Conservation (phyloP, 2,113 vertebrate species). For the Odocoileus hemionus region DNA sequence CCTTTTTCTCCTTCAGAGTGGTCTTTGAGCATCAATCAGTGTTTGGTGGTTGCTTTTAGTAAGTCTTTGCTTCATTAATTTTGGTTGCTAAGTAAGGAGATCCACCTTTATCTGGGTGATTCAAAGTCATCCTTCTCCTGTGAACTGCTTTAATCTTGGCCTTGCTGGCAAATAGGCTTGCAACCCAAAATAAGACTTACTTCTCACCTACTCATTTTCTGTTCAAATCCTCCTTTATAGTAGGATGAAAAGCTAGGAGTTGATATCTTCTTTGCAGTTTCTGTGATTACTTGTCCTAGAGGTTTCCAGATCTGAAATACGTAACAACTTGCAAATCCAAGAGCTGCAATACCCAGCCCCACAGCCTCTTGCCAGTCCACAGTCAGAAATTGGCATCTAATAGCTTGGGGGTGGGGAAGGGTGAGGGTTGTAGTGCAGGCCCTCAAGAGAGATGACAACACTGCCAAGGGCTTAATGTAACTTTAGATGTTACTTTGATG, state of each 20-base stretch:
- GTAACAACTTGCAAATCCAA: background rate
- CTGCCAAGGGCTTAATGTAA: background rate
- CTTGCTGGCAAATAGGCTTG: conserved; percentile 75
- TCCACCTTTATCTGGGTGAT: conserved; percentile 78
- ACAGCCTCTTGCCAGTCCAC: background rate
- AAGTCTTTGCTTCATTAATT: conserved; percentile 90
- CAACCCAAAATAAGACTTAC: conserved; percentile 91
- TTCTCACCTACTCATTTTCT: conserved; percentile 94
- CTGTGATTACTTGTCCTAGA: background rate
- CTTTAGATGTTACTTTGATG: background rate
- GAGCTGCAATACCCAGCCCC: background rate
- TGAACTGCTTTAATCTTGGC: background rate
- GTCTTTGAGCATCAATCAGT: conserved; percentile 73
- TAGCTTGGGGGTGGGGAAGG: background rate
- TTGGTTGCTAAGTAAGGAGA: conserved; percentile 89
- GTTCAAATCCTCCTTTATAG: conserved; percentile 97
- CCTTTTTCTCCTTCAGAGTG: background rate
- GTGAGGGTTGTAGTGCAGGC: background rate
- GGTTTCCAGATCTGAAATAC: background rate
- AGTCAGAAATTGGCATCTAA: background rate
- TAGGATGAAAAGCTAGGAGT: conserved; percentile 83
- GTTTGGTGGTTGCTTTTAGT: conserved; percentile 82
- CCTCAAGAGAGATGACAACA: background rate
- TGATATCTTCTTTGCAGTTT: background rate
- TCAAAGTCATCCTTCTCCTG: background rate